phyloP scores from a whole-genome alignment of 2,113 vertebrate species.

The Zapornia atra region DNA sequence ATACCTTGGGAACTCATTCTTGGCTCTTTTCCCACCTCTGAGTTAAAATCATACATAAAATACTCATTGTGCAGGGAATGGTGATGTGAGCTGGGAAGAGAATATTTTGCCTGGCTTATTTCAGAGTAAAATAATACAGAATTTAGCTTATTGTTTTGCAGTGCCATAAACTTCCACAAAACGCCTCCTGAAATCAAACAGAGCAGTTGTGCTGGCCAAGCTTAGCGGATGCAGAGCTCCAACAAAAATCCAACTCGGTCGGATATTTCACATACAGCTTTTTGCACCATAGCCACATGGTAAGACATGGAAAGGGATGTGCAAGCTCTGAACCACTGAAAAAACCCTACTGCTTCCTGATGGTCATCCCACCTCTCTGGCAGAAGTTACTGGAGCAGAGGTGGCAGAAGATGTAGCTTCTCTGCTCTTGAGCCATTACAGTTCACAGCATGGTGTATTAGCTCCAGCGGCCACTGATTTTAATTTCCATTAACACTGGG shows the following conservation, averaged over 20 bases:
- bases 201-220: not conserved
- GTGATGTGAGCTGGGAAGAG: not conserved
- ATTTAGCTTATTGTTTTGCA: slow-evolving; percentile 2
- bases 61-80: not conserved
- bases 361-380: not conserved
- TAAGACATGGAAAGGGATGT: not conserved
- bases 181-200: slow-evolving; percentile 13
- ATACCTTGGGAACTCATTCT: slow-evolving; percentile 5
- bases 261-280: not conserved
- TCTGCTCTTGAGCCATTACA: not conserved
- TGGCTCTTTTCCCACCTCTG: not conserved
- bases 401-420: not conserved
- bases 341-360: not conserved
- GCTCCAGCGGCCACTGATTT: slow-evolving; percentile 17
- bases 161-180: not conserved
- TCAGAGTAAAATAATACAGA: slow-evolving; percentile 26
- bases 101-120: slow-evolving; percentile 30
- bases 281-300: not conserved
- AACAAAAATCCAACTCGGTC: not conserved
- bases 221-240: not conserved
- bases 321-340: not conserved
- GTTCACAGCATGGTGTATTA: not conserved
- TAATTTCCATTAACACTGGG: not conserved
- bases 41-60: slow-evolving; percentile 13
- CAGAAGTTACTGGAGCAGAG: not conserved